Percentiles rank a stretch among this genome's conserved stretches.
Conservation (phyloP, 1,140 invertebrate species). For the Teleogryllus occipitalis region DNA sequence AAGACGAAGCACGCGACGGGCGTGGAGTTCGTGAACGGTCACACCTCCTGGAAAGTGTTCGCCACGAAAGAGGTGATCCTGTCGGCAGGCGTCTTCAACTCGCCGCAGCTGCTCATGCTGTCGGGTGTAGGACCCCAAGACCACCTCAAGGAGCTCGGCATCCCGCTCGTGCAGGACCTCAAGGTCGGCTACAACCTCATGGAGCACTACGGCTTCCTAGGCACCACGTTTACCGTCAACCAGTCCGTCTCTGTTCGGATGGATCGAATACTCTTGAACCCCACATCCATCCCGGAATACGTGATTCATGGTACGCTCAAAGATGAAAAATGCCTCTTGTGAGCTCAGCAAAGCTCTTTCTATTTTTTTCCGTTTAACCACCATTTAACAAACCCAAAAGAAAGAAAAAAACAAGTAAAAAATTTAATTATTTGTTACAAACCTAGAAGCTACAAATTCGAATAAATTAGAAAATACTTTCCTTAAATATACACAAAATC, state of each 20-base stretch:
- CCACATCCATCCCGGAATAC: not conserved
- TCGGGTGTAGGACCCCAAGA: slow-evolving; percentile 71
- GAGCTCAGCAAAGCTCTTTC: too few species aligned
- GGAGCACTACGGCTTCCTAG: slow-evolving; percentile 32
- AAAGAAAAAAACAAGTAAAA: too few species aligned
- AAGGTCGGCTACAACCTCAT: slow-evolving; percentile 36
- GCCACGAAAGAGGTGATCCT: slow-evolving; percentile 28
- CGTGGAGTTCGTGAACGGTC: slow-evolving; percentile 16
- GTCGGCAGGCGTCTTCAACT: slow-evolving; percentile 50
- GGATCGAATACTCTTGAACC: not conserved
- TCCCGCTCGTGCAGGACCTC: slow-evolving; percentile 62
- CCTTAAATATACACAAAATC: too few species aligned
- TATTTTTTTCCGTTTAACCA: too few species aligned
- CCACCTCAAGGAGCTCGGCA: slow-evolving; percentile 64
- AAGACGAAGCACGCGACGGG: slow-evolving; percentile 20
- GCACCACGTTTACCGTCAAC: slow-evolving; percentile 29
- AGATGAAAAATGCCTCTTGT: too few species aligned
- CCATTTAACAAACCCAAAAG: too few species aligned
- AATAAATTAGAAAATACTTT: too few species aligned
- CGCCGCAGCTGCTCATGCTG: slow-evolving; percentile 68
- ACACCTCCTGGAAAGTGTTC: slow-evolving; percentile 27
- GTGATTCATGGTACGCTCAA: not conserved
- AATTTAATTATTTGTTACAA: too few species aligned
- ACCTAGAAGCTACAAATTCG: too few species aligned
- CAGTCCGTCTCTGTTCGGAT: slow-evolving; percentile 13